Evolutionary conservation across 2,797 vertebrate genomes (phyloP), one percentile per base, ranked within the genome.

Genomic region (Lithobates pipiens): DNA sequence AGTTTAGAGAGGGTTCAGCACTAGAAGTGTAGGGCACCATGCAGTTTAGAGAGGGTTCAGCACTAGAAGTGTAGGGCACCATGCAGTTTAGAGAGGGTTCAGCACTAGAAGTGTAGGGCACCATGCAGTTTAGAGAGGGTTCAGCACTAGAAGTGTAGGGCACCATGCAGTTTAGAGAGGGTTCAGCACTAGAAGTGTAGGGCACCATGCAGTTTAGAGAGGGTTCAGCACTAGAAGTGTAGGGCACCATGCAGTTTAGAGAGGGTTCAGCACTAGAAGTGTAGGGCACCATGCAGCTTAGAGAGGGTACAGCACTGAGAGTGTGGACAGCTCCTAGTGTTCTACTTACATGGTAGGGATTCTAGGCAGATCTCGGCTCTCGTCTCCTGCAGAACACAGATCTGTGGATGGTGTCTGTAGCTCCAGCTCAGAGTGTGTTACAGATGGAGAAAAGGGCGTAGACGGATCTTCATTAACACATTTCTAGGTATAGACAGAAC

Each of bases 291-390:
- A 21, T 65, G n/a, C n/a, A 11, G 61, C 25, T 1, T 25, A 65
- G 61, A 8, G 10, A 65, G 23, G 21, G 21, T 65, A 70, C 73
- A 83, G 82, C 42, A 83, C 73, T 77, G 65, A 57, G 13, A 0
- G 0, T 0, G 9, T 76, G 74, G 74, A 77, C 32, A 77, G 74
- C 82, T 70, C 82, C 42, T 11, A 27, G 11, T 70, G 27, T n/a
- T 46, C 5, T 80, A 81, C 78, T 85, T 27, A 85, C 84, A 85
- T 70, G 11, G 32, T 39, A 11, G 36, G 54, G 42, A n/a, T n/a
- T 50, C 54, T 79, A 25, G 21, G n/a, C 32, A 34, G 75, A 54
- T 46, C 27, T 76, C 11, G 23, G 27, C 9, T 76, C 71, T 76
- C 80, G 63, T 80, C 16, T 54, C 15, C 21, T 13, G 16, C 34